Base-by-base conservation (phyloP, 2,888 invertebrate species). In the Panorpa germanica region DNA sequence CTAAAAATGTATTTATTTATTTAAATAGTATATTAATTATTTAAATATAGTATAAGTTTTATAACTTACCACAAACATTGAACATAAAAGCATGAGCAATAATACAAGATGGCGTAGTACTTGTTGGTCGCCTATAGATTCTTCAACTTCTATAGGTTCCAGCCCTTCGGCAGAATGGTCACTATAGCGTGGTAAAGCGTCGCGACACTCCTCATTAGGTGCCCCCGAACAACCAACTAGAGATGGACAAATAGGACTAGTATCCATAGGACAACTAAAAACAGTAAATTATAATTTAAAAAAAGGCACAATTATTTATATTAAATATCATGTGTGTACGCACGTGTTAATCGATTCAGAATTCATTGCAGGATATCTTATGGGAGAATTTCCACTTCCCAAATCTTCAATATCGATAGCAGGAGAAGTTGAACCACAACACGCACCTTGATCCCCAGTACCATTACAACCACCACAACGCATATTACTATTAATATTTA, bases 41-140 rank as follows among this genome's bases (percentile, higher is more conserved):
- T 22, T 11, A 14, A 22, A 15, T 16, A 2, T 15, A 3, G 8
- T 32, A 22, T 12, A n/a, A 11, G 11, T 27, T 31, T n/a, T 11
- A 16, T 15, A 29, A 65, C 75, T 65, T 49, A 85, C 85, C 47
- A 88, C 74, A 54, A 90, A 83, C 81, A 90, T 88, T 23, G 81
- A 80, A 40, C 80, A 71, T 31, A 74, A 60, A 37, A 88, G 61
- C 12, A 81, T 57, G 34, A 91, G 72, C 30, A 90, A 58, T 25
- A 91, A 61, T 16, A 85, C 74, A 17, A 81, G 70, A 48, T 91
- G 90, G 37, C 77, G 65, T 37, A 83, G 58, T 37, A 75, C 67
- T 49, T 86, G 83, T 4, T 68, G 69, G 41, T 70, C 65, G 34
- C 68, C 65, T 9, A 53, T 51, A 37, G 61, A 59, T 14, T 52